Evolutionary conservation across 2,797 vertebrate genomes (phyloP).

Genomic region (Danio kyathit): DNA sequence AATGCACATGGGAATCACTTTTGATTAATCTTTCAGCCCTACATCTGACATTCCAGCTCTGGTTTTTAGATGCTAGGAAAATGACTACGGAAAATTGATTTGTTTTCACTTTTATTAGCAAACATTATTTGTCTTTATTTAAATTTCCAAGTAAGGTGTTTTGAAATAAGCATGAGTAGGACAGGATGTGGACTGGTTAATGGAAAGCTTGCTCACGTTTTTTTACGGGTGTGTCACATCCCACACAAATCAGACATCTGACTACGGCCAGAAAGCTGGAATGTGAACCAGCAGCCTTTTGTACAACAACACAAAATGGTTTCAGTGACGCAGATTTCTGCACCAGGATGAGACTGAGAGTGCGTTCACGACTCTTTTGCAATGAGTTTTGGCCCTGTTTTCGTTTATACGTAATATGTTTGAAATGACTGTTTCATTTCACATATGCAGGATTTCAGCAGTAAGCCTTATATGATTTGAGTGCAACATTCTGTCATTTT

Average conservation of each 20-base stretch:
- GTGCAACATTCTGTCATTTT: constrained; percentile 3
- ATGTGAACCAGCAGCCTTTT: constrained; percentile 77
- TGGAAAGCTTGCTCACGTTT: constrained; percentile 38
- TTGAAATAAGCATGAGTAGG: constrained; percentile 22
- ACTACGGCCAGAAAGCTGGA: constrained; percentile 69
- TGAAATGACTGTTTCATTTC: background rate
- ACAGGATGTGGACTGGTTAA: constrained; percentile 20
- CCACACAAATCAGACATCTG: constrained; percentile 53
- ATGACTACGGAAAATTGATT: background rate
- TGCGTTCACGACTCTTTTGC: background rate
- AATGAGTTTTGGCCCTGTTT: background rate
- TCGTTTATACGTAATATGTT: background rate
- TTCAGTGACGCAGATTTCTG: constrained; percentile 27
- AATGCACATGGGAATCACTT: too few relatives aligned
- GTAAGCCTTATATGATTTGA: background rate
- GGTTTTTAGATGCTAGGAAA: background rate
- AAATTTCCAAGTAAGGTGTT: constrained; percentile 21
- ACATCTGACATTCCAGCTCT: background rate
- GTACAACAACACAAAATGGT: constrained; percentile 68
- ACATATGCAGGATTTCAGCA: background rate
- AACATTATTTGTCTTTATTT: background rate
- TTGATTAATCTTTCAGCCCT: too few relatives aligned
- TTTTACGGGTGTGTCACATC: constrained; percentile 19
- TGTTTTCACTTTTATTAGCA: background rate
- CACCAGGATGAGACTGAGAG: background rate